A percentile compares a stretch with the other conserved stretches of the same genome.
Conservation (phyloP, 23 tunicate genomes). For the Botrylloides violaceus region DNA sequence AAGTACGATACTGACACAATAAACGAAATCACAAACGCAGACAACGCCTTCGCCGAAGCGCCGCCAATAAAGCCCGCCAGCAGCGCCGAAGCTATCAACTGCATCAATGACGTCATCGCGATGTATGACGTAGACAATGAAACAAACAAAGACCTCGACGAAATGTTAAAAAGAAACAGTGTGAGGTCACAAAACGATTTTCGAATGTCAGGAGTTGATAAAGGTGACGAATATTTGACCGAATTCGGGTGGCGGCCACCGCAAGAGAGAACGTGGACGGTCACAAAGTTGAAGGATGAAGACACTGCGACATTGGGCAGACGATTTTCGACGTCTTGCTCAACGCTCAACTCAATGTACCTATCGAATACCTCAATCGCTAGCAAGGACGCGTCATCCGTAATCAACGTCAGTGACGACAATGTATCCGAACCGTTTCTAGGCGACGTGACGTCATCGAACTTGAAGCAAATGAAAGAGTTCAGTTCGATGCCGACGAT, state of each 20-base stretch:
- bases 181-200: neutral
- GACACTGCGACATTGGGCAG: neutral
- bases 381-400: neutral
- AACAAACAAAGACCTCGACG: slow-evolving; percentile 3
- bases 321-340: neutral
- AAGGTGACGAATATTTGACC: neutral
- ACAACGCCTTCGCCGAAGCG: slow-evolving; percentile 2
- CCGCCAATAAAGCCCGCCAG: neutral
- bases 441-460: neutral
- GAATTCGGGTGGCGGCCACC: slow-evolving; percentile 19
- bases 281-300: slow-evolving; percentile 20
- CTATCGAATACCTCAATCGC: neutral
- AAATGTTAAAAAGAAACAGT: slow-evolving; percentile 7
- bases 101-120: slow-evolving; percentile 21
- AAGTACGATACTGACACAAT: slow-evolving; percentile 28
- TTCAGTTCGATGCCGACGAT: slow-evolving; percentile 9
- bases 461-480: neutral
- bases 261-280: slow-evolving; percentile 11
- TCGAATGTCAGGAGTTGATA: neutral
- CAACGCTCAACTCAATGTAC: slow-evolving; percentile 15
- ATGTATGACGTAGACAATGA: slow-evolving; percentile 28
- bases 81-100: slow-evolving; percentile 19
- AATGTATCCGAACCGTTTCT: slow-evolving; percentile 2
- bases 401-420: neutral
- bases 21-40: neutral